These are phyloP conservation scores for Drosophila acutilabella DNA, from an alignment of 2,888 invertebrate genomes.

Conservation along the genomic window DNA sequence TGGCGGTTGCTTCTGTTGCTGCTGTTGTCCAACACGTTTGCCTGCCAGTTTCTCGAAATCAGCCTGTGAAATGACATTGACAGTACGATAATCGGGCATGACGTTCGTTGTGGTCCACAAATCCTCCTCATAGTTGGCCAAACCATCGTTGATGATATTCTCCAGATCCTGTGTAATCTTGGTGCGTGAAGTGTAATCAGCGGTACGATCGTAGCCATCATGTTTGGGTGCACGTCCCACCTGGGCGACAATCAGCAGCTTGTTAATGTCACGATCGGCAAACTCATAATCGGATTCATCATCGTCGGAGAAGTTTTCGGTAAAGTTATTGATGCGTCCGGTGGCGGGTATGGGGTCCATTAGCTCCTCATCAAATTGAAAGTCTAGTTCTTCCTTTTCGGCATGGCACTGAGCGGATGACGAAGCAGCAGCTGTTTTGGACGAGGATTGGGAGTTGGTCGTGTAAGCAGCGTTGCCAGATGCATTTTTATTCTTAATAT, in stretches of 20 bases:
- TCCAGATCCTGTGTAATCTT: conserved; percentile 98
- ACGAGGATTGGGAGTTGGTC: conserved; percentile 78
- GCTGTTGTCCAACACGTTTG: conserved; percentile 67
- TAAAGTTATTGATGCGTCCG: conserved; percentile 93
- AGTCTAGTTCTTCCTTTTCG: conserved; percentile 94
- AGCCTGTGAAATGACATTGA: conserved; percentile 94
- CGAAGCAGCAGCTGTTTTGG: conserved; percentile 81
- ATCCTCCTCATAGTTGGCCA: conserved; percentile 98
- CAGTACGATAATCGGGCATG: conserved; percentile 90
- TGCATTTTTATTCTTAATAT: conserved; percentile 44
- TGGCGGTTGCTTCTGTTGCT: conserved; percentile 89
- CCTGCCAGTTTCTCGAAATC: conserved; percentile 92
- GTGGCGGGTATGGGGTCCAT: conserved; percentile 89
- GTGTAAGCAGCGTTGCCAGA: conserved; percentile 75
- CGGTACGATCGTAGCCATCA: conserved; percentile 95
- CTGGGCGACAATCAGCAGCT: conserved; percentile 97
- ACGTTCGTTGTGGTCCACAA: conserved; percentile 90
- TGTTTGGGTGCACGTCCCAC: conserved; percentile 90
- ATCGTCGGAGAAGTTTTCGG: conserved; percentile 90
- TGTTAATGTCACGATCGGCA: conserved; percentile 96
- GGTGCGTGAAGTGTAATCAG: conserved; percentile 94
- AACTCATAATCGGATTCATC: conserved; percentile 95
- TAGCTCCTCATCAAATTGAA: conserved; percentile 98
- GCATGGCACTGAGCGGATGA: conserved; percentile 83
- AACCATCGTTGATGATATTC: conserved; percentile 98